Percentiles rank a stretch among this genome's conserved stretches.
Evolutionary conservation across 2,888 invertebrate genomes (phyloP).

Genomic region (Dasypogon diadema): DNA sequence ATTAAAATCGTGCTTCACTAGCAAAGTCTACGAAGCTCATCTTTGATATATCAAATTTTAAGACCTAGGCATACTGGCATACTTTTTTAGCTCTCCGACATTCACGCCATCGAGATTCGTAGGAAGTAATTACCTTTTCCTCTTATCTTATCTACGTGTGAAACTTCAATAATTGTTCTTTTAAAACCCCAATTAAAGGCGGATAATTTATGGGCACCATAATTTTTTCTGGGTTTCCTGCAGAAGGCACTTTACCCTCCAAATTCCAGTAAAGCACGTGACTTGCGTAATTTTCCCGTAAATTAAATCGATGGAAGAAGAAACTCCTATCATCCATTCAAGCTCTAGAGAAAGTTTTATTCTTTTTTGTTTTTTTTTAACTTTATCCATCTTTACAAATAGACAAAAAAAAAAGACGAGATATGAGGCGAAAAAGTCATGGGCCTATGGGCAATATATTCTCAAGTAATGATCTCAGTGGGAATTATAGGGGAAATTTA

Average conservation of each 20-base stretch:
- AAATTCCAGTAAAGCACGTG: conserved; percentile 47
- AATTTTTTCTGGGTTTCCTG: conserved; percentile 21
- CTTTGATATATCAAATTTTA: too few species aligned
- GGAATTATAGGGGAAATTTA: conserved; percentile 37
- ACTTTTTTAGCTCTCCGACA: too few species aligned
- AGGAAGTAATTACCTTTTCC: conserved; percentile 40
- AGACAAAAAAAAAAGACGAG: conserved; percentile 6
- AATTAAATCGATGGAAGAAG: conserved; percentile 42
- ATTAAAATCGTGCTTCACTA: too few species aligned
- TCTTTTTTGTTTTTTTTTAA: too few species aligned
- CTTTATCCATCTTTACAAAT: not conserved
- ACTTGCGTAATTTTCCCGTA: conserved; percentile 51
- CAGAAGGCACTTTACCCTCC: conserved; percentile 11
- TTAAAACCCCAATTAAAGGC: conserved; percentile 50
- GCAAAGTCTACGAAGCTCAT: too few species aligned
- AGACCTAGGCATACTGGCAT: too few species aligned
- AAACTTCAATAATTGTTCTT: conserved; percentile 51
- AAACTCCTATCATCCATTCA: conserved; percentile 11
- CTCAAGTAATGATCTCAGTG: conserved; percentile 7
- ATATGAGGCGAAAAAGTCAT: not conserved
- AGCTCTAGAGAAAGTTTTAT: not conserved
- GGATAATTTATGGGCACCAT: conserved; percentile 36
- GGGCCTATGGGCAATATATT: not conserved
- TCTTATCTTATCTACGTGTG: conserved; percentile 52
- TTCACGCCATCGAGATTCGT: too few species aligned